Evolutionary conservation across 2,113 vertebrate genomes (phyloP), one percentile per base, ranked within the genome.

Genomic region (Pipra filicauda): DNA sequence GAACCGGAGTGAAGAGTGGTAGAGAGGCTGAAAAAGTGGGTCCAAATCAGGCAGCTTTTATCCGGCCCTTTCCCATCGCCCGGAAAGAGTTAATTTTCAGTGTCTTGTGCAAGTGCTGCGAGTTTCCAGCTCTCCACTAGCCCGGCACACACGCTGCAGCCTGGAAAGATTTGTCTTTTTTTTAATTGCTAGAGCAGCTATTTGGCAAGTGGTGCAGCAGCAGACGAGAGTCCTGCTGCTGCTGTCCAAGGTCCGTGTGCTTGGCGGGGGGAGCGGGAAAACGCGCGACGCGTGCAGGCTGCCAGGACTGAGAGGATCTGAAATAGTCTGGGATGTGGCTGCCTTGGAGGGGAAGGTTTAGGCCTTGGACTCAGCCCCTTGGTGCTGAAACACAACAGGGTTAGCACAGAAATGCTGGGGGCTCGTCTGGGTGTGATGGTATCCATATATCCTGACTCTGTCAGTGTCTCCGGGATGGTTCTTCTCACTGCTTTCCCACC

Each of bases 211-310:
- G 1, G 11, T 21, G 39, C 46, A 46, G 94, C 48, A 22, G 82
- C 85, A 69, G 58, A 24, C 2, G 4, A 85, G 58, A 85, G 58
- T 33, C 28, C 33, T 55, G 52, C 21, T 96, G 88, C 78, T 78
- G 89, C 86, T 88, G 57, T 69, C 91, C 87, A 80, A 71, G 72
- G 80, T 80, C 41, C 4, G 2, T 12, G 37, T 5, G 64, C 64
- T 44, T 3, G 24, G 26, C 0, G 1, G 54, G 54, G 58, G n/a
- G 44, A 94, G 71, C 44, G 69, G 91, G 37, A 57, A 44, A 69
- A 72, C 0, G 13, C 21, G 12, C 6, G 1, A 33, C 0, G 0
- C 0, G 0, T 18, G 31, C 24, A 52, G 67, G 35, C 35, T 89
- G 88, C 69, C 31, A 18, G 12, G 70, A 24, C 54, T 49, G 59